These are phyloP conservation scores for Phymatocera aterrima DNA, from an alignment of 2,888 invertebrate genomes.

Conservation along the genomic window DNA sequence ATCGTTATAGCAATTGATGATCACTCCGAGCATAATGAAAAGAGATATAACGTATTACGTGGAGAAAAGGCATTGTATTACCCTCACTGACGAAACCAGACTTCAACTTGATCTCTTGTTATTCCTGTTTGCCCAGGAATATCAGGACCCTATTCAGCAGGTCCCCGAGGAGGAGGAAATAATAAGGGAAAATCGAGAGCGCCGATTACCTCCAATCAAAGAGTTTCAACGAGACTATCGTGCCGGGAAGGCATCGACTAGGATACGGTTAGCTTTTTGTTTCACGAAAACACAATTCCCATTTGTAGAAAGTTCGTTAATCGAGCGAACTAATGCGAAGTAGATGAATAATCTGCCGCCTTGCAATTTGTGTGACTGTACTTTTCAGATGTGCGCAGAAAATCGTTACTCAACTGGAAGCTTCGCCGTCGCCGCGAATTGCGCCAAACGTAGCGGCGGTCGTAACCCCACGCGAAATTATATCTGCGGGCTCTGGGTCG, in stretches of 20 bases:
- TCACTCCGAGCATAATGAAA: background rate
- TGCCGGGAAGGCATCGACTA: constrained; percentile 80
- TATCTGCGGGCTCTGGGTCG: constrained; percentile 66
- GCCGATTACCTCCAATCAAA: constrained; percentile 87
- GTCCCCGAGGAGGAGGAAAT: constrained; percentile 68
- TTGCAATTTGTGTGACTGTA: constrained; percentile 50
- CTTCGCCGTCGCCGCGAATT: constrained; percentile 80
- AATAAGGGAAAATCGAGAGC: constrained; percentile 68
- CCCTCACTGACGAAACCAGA: constrained; percentile 5
- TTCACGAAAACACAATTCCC: constrained; percentile 15
- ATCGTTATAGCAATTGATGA: background rate
- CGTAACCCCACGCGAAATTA: constrained; percentile 78
- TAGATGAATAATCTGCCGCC: constrained; percentile 18
- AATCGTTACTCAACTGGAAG: constrained; percentile 86
- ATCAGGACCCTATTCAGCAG: constrained; percentile 70
- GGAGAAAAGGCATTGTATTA: constrained; percentile 6
- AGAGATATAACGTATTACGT: background rate
- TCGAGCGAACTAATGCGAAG: no score
- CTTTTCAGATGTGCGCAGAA: constrained; percentile 84
- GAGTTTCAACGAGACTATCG: constrained; percentile 81
- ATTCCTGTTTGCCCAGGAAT: constrained; percentile 61
- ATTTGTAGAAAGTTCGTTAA: background rate
- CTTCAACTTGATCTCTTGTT: background rate
- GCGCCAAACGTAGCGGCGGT: constrained; percentile 76
- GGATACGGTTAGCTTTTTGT: constrained; percentile 79